These are phyloP conservation scores for Anarsia innoxiella DNA, from an alignment of 2,888 invertebrate species.

Conservation along the genomic window DNA sequence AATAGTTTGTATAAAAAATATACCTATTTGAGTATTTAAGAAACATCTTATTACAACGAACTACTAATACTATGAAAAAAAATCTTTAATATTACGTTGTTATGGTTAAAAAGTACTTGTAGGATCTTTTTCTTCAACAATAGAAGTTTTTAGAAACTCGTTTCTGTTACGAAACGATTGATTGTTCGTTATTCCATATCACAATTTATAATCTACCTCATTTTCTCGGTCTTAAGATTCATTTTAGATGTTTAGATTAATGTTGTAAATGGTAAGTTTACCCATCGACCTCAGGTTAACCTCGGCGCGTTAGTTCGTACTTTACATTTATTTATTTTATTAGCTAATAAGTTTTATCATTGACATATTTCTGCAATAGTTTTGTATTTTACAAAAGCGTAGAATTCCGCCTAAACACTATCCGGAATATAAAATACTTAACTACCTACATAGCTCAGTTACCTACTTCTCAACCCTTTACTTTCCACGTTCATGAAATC, in stretches of 20 bases:
- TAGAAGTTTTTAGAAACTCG: constrained; percentile 3
- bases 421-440: background rate
- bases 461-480: background rate
- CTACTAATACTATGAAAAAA: constrained; percentile 43
- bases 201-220: constrained; percentile 73
- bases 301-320: constrained; percentile 31
- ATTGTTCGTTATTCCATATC: constrained; percentile 55
- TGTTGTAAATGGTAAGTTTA: constrained; percentile 36
- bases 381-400: background rate
- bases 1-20: constrained; percentile 37
- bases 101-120: constrained; percentile 21
- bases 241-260: constrained; percentile 54
- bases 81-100: constrained; percentile 29
- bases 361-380: background rate
- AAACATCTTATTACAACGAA: constrained; percentile 64
- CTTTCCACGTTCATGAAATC: background rate
- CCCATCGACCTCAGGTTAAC: constrained; percentile 33
- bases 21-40: constrained; percentile 23
- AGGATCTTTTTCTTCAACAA: constrained; percentile 8
- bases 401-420: background rate
- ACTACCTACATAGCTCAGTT: background rate
- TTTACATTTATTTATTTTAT: constrained; percentile 35
- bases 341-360: constrained; percentile 30
- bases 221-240: constrained; percentile 65
- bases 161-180: background rate